Evolutionary conservation across 2,888 invertebrate species (phyloP).

Genomic region (Agrotis exclamationis): DNA sequence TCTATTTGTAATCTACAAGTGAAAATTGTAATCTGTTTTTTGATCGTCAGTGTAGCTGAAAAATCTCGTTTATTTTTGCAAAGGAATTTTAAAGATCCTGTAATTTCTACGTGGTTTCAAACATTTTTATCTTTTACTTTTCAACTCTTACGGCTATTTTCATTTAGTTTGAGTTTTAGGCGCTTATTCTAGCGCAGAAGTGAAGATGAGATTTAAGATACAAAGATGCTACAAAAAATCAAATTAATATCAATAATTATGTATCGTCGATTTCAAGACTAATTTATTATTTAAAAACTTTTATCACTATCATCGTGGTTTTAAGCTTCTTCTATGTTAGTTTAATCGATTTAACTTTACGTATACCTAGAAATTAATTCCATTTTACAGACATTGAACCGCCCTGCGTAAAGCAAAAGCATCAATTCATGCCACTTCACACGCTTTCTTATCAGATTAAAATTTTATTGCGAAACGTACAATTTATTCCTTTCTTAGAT

Average conservation of each 20-base stretch:
- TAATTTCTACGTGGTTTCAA: too few relatives aligned
- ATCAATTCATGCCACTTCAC: slow-evolving; percentile 42
- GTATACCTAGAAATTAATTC: not conserved
- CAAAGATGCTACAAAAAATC: too few relatives aligned
- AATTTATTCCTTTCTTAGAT: slow-evolving; percentile 49
- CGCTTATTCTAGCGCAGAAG: too few relatives aligned
- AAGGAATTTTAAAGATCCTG: too few relatives aligned
- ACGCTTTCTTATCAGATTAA: slow-evolving; percentile 54
- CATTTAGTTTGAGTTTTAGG: too few relatives aligned
- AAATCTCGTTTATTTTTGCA: not conserved
- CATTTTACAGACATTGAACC: not conserved
- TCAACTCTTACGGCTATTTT: too few relatives aligned
- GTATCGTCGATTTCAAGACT: not conserved
- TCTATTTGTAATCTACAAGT: not conserved
- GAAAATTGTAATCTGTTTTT: not conserved
- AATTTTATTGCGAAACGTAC: slow-evolving; percentile 48
- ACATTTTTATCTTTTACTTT: too few relatives aligned
- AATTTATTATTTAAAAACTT: not conserved
- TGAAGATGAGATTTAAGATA: too few relatives aligned
- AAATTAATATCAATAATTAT: too few relatives aligned
- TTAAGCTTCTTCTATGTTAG: not conserved
- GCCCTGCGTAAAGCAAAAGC: slow-evolving; percentile 10
- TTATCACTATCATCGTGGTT: not conserved
- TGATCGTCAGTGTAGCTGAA: not conserved
- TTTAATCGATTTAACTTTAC: not conserved